These are phyloP conservation scores for Octopus sinensis DNA, from an alignment of 1,140 invertebrate genomes.

Conservation along the genomic window DNA sequence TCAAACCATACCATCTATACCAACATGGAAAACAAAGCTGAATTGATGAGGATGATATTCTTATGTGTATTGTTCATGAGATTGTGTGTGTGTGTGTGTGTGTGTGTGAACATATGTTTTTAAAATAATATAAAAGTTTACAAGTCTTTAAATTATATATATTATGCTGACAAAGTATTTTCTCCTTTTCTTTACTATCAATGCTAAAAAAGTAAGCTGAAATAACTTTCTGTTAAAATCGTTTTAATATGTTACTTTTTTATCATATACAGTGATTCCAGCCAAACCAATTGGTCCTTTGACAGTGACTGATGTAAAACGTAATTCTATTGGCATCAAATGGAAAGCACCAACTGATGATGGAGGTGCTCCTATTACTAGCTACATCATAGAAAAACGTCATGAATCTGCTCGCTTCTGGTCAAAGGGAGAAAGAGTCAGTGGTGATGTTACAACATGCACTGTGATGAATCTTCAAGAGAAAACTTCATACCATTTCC, in stretches of 20 bases:
- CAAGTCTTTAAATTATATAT: too few relatives aligned
- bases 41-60: too few relatives aligned
- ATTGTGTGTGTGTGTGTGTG: too few relatives aligned
- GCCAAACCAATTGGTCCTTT: conserved; percentile 88
- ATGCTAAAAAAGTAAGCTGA: too few relatives aligned
- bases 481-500: conserved; percentile 87
- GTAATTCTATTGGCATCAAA: conserved; percentile 26
- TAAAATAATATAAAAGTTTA: too few relatives aligned
- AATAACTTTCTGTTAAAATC: neutral
- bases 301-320: conserved; percentile 54
- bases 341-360: conserved; percentile 57
- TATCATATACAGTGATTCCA: neutral
- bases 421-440: conserved; percentile 71
- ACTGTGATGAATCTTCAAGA: conserved; percentile 88
- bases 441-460: conserved; percentile 59
- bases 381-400: conserved; percentile 54
- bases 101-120: too few relatives aligned
- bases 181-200: too few relatives aligned
- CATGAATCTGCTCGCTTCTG: conserved; percentile 72
- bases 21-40: too few relatives aligned
- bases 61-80: too few relatives aligned
- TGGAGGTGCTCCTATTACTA: conserved; percentile 59
- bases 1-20: too few relatives aligned
- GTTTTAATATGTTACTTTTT: neutral
- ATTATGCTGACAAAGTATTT: too few relatives aligned